Conservation (phyloP, 2,797 vertebrate genomes). For the Paedocypris micromegethes region DNA sequence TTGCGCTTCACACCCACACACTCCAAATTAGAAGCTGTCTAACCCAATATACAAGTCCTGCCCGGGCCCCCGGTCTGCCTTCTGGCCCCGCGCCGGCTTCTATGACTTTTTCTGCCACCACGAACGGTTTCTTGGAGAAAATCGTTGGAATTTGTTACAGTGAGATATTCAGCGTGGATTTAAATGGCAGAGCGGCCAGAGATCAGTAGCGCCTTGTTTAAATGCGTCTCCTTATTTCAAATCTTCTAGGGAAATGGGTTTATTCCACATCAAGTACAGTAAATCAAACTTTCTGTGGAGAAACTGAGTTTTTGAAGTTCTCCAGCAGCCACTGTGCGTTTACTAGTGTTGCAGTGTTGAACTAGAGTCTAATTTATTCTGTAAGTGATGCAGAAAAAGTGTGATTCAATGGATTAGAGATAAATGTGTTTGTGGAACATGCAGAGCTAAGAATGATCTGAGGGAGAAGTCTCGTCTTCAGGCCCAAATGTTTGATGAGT, state of each 20-base stretch:
- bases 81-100: conserved; percentile 10
- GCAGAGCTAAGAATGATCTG: conserved; percentile 17
- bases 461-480: conserved; percentile 11
- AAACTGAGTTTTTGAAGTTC: conserved; percentile 15
- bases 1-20: conserved; percentile 36
- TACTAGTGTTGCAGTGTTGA: background rate
- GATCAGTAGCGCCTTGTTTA: background rate
- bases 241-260: conserved; percentile 1
- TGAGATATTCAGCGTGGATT: background rate
- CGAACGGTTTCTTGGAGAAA: conserved; percentile 17
- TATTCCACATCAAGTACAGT: conserved; percentile 11
- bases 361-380: background rate
- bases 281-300: conserved; percentile 1
- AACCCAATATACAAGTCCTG: conserved; percentile 20
- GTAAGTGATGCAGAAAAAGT: background rate
- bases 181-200: background rate
- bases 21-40: conserved; percentile 33
- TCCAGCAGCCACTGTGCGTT: conserved; percentile 1
- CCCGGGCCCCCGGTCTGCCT: conserved; percentile 21
- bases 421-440: conserved; percentile 11
- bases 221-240: background rate
- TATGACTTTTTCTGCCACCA: conserved; percentile 1
- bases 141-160: background rate
- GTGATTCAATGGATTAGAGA: conserved; percentile 23
- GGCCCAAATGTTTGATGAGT: conserved; percentile 35